phyloP scores from a whole-genome alignment of 2,113 vertebrate genomes.

The Tapirus terrestris region DNA sequence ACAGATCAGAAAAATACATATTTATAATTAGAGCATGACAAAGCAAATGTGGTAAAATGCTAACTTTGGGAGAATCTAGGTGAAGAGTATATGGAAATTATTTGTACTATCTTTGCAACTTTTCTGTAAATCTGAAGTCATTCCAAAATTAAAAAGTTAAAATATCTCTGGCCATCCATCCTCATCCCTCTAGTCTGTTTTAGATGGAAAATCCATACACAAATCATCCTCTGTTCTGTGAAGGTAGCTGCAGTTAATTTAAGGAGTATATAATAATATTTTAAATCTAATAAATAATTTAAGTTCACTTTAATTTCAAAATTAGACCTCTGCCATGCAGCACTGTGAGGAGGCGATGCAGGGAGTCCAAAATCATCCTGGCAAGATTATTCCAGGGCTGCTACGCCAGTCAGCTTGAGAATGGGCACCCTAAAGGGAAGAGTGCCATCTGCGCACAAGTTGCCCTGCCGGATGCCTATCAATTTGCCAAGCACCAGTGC shows the following conservation, averaged over 20 bases:
- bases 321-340: background rate
- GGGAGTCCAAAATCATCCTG: constrained; percentile 50
- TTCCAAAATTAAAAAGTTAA: constrained; percentile 29
- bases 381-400: background rate
- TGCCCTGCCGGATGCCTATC: background rate
- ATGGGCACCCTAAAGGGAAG: background rate
- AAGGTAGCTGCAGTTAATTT: background rate
- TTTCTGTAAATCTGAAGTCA: constrained; percentile 9
- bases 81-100: background rate
- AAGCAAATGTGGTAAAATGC: background rate
- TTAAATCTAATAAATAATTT: constrained; percentile 36
- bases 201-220: background rate
- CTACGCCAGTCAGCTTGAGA: background rate
- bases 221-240: background rate
- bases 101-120: constrained; percentile 21
- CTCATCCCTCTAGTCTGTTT: background rate
- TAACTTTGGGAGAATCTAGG: background rate
- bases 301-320: constrained; percentile 36
- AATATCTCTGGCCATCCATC: background rate
- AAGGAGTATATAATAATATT: background rate
- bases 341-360: background rate
- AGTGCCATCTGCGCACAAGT: background rate
- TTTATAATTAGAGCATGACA: constrained; percentile 26
- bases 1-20: background rate
- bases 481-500: background rate